Base-by-base conservation (phyloP, 2,888 invertebrate species). In the Philonicus albiceps region DNA sequence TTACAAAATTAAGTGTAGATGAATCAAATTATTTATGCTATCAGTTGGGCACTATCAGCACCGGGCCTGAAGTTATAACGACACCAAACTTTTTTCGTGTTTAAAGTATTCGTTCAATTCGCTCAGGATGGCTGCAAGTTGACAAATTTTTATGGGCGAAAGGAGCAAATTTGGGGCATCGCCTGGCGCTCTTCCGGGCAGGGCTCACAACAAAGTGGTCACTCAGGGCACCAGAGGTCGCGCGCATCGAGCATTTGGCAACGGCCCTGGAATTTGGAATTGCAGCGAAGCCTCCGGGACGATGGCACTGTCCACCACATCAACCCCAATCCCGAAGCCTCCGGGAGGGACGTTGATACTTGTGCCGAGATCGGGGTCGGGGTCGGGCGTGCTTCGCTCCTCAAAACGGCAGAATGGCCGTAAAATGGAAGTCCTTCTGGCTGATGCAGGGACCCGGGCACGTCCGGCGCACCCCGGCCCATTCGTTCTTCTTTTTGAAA, bases 261-360 rank as follows among this genome's bases (percentile, higher is more conserved):
- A 64, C 64, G 74, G 37, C 74, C 27, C 31, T 34, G 74, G 74
- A 74, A 74, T 31, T 74, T 37, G 37, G 37, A 37, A 11, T 37
- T 37, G 74, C 74, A 37, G 16, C 40, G 16, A 43, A 81, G 81
- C 34, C 40, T 55, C 27, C 37, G 19, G 78, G 81, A n/a, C 55
- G 55, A 81, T 81, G 19, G 30, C 55, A 64, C 55, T 34, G 19
- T 11, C 64, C 16, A 81, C 64, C 16, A 81, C 55, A 37, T 81
- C 81, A 30, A 64, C 81, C 81, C 81, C 64, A 55, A 34, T 81
- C n/a, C 55, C 19, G 31, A 37, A n/a, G 64, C 81, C 55, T 81
- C 49, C 55, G 81, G 81, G 64, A 37, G 64, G 81, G 55, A 81
- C 81, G n/a, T 64, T 81, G 31, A 55, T 80, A 53, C 53, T 53